phyloP scores from a whole-genome alignment of 2,888 invertebrate genomes.

The Ferdinandea cuprea region DNA sequence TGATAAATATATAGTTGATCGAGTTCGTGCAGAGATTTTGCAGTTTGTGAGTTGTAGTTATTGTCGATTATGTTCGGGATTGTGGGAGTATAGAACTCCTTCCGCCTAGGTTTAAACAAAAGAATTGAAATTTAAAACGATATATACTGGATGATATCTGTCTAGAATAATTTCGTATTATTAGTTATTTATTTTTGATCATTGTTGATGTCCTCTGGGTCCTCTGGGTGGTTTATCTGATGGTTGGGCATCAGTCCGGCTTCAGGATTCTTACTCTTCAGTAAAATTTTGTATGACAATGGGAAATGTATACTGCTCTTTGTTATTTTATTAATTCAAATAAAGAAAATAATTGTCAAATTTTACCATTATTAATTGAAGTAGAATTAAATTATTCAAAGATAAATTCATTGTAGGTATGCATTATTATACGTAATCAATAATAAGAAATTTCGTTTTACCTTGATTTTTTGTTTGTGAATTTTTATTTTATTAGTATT shows the following conservation, averaged over 20 bases:
- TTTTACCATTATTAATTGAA: background rate
- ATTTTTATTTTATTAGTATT: conserved; percentile 8
- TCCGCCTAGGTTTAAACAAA: background rate
- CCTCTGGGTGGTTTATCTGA: background rate
- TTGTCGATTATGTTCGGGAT: too few species aligned
- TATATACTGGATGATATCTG: background rate
- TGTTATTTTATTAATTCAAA: background rate
- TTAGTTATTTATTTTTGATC: background rate
- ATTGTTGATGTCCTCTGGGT: background rate
- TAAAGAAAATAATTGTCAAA: background rate
- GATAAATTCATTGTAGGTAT: background rate
- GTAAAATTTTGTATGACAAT: background rate
- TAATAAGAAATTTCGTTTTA: background rate
- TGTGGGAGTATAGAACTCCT: background rate
- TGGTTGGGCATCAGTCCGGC: background rate
- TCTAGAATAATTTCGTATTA: too few species aligned
- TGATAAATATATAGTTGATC: too few species aligned
- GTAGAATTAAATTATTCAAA: background rate
- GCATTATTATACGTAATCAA: background rate
- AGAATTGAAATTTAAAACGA: background rate
- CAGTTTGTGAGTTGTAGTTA: too few species aligned
- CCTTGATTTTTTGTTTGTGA: conserved; percentile 6
- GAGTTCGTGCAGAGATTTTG: too few species aligned
- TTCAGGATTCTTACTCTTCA: background rate
- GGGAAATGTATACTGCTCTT: background rate